Conservation (phyloP, 2,113 vertebrate genomes). For the Rutilus rutilus region DNA sequence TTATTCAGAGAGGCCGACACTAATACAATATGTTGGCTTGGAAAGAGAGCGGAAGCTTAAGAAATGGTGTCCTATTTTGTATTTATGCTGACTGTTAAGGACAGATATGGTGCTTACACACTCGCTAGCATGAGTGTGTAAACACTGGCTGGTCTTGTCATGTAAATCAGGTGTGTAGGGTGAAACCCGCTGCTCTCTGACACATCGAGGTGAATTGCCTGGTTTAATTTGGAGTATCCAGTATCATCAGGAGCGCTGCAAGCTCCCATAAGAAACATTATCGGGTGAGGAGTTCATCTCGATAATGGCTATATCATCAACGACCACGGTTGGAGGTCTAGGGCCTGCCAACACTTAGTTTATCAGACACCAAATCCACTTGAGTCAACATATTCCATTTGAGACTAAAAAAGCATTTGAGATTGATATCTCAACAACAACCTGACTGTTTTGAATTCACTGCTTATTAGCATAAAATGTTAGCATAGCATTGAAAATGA, state of each 20-base stretch:
- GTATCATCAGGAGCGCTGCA: conserved; percentile 65
- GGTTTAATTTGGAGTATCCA: conserved; percentile 66
- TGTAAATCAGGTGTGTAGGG: background rate
- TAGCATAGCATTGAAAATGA: background rate
- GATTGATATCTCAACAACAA: background rate
- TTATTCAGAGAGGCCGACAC: background rate
- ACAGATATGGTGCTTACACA: too few species aligned
- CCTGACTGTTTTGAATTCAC: background rate
- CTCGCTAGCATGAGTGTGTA: background rate
- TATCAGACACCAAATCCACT: conserved; percentile 25
- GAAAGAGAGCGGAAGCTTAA: background rate
- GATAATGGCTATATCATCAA: conserved; percentile 63
- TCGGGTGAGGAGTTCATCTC: conserved; percentile 72
- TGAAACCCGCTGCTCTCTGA: conserved; percentile 13
- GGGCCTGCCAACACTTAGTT: conserved; percentile 6
- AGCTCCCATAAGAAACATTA: conserved; percentile 72
- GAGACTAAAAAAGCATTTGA: background rate
- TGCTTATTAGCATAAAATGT: background rate
- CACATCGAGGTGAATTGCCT: conserved; percentile 56
- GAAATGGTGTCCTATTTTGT: background rate
- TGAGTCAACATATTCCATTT: conserved; percentile 3
- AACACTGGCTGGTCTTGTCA: background rate
- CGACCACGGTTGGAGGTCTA: conserved; percentile 23
- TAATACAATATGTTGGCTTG: background rate
- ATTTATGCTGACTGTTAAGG: background rate